Evolutionary conservation across 2,888 invertebrate genomes (phyloP).

Genomic region (Netelia inedita): DNA sequence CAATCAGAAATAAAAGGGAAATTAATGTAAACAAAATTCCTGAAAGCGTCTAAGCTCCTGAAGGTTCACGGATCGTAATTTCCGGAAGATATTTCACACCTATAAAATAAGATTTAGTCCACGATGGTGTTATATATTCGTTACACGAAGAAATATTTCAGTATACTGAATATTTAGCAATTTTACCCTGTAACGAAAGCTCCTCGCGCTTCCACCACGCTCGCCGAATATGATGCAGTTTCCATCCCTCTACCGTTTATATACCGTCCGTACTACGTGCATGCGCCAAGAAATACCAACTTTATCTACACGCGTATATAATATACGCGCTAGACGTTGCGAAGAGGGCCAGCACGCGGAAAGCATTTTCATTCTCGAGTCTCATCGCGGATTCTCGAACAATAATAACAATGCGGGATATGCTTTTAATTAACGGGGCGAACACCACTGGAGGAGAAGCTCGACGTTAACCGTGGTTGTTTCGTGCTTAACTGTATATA

Average conservation of each 20-base stretch:
- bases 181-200: neutral
- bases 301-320: neutral
- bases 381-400: constrained; percentile 63
- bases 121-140: too few species aligned
- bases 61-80: too few species aligned
- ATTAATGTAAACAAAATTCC: too few species aligned
- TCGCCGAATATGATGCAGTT: constrained; percentile 11
- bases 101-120: too few species aligned
- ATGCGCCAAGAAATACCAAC: constrained; percentile 5
- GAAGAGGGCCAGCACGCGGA: constrained; percentile 24
- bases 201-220: constrained; percentile 1
- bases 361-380: constrained; percentile 58
- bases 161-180: constrained; percentile 24
- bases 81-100: too few species aligned
- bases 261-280: constrained; percentile 22
- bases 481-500: neutral
- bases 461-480: constrained; percentile 48
- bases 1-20: too few species aligned
- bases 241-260: constrained; percentile 14
- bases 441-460: constrained; percentile 44
- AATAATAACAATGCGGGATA: constrained; percentile 67
- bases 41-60: too few species aligned
- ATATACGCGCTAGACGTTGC: neutral
- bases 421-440: constrained; percentile 65
- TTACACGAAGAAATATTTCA: neutral